Evolutionary conservation across 2,888 invertebrate species (phyloP).

Genomic region (Pemphredon lugubris): DNA sequence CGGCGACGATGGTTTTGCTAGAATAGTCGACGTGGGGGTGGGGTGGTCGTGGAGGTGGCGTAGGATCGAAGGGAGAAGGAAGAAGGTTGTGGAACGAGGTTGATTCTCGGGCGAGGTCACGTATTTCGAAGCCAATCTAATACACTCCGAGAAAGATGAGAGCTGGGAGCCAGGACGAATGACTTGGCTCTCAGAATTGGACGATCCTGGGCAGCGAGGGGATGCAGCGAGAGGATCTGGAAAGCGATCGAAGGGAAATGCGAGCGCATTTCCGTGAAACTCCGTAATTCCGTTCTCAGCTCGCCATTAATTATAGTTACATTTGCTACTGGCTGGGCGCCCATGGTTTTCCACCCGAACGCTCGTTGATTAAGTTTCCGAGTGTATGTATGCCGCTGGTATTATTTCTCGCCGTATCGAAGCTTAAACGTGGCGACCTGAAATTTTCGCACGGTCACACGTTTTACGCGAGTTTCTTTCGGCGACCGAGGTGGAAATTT

Average conservation of each 20-base stretch:
- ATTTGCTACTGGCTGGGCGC: neutral
- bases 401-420: too few species aligned
- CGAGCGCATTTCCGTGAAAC: neutral
- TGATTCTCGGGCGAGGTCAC: slow-evolving; percentile 80
- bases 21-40: slow-evolving; percentile 46
- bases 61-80: slow-evolving; percentile 50
- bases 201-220: slow-evolving; percentile 59
- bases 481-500: too few species aligned
- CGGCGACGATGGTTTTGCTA: slow-evolving; percentile 56
- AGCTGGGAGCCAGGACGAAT: slow-evolving; percentile 56
- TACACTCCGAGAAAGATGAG: slow-evolving; percentile 70
- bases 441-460: too few species aligned
- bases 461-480: too few species aligned
- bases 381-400: too few species aligned
- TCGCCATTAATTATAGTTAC: neutral
- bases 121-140: slow-evolving; percentile 80
- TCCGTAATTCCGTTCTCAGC: neutral
- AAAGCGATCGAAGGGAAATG: slow-evolving; percentile 17
- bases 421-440: too few species aligned
- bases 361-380: neutral
- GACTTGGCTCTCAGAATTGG: slow-evolving; percentile 67
- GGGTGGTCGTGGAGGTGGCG: slow-evolving; percentile 17
- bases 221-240: too few species aligned
- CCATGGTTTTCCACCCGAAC: neutral
- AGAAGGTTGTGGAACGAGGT: slow-evolving; percentile 78